Evolutionary conservation across 2,113 vertebrate species (phyloP).

Genomic region (Barbus barbus): DNA sequence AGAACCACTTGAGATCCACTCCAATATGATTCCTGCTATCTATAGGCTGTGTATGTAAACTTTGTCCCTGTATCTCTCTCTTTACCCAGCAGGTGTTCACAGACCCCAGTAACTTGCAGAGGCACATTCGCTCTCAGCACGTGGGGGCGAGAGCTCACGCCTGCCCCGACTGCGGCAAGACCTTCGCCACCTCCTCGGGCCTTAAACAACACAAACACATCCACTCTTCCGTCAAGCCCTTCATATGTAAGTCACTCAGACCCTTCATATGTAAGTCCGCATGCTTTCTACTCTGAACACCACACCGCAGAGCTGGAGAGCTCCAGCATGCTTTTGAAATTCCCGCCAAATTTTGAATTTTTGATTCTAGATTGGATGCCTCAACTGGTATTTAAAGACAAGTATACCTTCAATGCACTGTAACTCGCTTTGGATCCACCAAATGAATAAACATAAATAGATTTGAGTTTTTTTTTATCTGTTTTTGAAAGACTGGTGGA

Average conservation of each 20-base stretch:
- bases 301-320: constrained; percentile 42
- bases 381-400: not conserved
- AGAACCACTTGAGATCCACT: not conserved
- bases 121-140: constrained; percentile 99
- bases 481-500: constrained; percentile 27
- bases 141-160: constrained; percentile 96
- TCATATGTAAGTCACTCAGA: constrained; percentile 98
- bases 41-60: constrained; percentile 32
- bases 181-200: constrained; percentile 98
- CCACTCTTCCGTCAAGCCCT: constrained; percentile 99
- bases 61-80: constrained; percentile 68
- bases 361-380: not conserved
- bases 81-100: constrained; percentile 99
- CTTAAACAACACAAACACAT: constrained; percentile 99
- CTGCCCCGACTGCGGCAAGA: constrained; percentile 98
- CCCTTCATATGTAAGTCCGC: constrained; percentile 83
- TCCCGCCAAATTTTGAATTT: not conserved
- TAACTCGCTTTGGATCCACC: not conserved
- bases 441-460: not conserved
- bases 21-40: not conserved
- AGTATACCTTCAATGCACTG: not conserved
- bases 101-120: constrained; percentile 99
- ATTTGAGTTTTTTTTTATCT: not conserved
- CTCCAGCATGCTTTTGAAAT: constrained; percentile 24
- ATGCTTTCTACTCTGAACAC: constrained; percentile 58